Percentiles rank a stretch among this genome's conserved stretches.
phyloP scores from a whole-genome alignment of 2,888 invertebrate species.

The Harpagoxenus sublaevis region DNA sequence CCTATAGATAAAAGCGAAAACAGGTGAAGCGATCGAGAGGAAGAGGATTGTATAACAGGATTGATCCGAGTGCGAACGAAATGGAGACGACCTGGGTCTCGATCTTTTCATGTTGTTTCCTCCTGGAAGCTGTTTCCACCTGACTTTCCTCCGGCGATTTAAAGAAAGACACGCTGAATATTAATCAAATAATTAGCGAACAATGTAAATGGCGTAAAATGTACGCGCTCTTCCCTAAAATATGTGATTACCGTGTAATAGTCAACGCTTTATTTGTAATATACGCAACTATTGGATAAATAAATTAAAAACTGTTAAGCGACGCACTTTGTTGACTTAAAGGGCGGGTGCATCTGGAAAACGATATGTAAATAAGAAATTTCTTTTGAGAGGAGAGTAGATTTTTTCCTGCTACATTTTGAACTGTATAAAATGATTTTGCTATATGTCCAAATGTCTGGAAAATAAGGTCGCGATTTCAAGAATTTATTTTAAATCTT shows the following conservation, averaged over 20 bases:
- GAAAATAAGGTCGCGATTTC: no score
- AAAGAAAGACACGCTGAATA: slow-evolving; percentile 53
- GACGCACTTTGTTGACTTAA: slow-evolving; percentile 18
- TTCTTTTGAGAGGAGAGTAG: neutral
- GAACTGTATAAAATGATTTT: neutral
- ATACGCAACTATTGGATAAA: slow-evolving; percentile 80
- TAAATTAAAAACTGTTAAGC: slow-evolving; percentile 75
- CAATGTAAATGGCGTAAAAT: slow-evolving; percentile 63
- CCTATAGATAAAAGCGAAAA: neutral
- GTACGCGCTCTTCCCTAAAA: slow-evolving; percentile 72
- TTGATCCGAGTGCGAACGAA: slow-evolving; percentile 27
- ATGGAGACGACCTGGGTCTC: neutral
- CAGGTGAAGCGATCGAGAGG: neutral
- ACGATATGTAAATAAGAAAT: neutral
- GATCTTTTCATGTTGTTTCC: slow-evolving; percentile 21
- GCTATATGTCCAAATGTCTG: neutral
- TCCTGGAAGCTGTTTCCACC: slow-evolving; percentile 11
- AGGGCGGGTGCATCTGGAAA: neutral
- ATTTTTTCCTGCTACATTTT: neutral
- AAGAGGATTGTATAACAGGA: neutral
- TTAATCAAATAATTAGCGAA: slow-evolving; percentile 61
- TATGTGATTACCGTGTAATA: slow-evolving; percentile 74
- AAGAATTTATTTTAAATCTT: neutral
- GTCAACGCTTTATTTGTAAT: slow-evolving; percentile 81
- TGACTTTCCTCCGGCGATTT: slow-evolving; percentile 53